These are phyloP conservation scores for Phyto melanocephala DNA, from an alignment of 2,888 invertebrate genomes.

Conservation along the genomic window DNA sequence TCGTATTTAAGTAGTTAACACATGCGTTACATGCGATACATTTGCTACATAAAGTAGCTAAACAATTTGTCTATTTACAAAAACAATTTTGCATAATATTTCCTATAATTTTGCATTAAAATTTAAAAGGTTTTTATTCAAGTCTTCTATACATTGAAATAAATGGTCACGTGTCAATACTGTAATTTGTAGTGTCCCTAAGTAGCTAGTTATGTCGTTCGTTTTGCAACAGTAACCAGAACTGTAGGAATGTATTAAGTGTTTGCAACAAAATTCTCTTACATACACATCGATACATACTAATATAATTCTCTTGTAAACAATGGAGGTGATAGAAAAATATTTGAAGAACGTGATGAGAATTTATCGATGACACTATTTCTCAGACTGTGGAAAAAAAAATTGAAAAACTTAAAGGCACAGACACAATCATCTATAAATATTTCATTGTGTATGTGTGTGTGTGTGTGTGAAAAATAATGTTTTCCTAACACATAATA, in stretches of 20 bases:
- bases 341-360: conserved; percentile 77
- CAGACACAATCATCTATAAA: conserved; percentile 22
- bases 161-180: no score
- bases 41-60: no score
- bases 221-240: no score
- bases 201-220: no score
- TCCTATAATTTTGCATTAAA: no score
- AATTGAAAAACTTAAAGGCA: conserved; percentile 32
- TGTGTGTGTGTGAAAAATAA: conserved; percentile 5
- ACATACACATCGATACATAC: conserved; percentile 3
- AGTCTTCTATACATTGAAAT: no score
- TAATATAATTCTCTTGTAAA: conserved; percentile 23
- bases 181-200: no score
- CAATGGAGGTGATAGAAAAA: conserved; percentile 73
- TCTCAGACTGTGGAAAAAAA: background rate
- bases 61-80: no score
- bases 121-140: no score
- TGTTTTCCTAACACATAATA: conserved; percentile 34
- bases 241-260: background rate
- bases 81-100: no score
- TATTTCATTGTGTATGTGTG: background rate
- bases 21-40: no score
- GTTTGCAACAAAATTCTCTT: conserved; percentile 2
- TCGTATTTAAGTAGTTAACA: no score
- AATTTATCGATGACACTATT: conserved; percentile 72